Conservation (phyloP, 2,888 invertebrate genomes). For the Ctena decussata region DNA sequence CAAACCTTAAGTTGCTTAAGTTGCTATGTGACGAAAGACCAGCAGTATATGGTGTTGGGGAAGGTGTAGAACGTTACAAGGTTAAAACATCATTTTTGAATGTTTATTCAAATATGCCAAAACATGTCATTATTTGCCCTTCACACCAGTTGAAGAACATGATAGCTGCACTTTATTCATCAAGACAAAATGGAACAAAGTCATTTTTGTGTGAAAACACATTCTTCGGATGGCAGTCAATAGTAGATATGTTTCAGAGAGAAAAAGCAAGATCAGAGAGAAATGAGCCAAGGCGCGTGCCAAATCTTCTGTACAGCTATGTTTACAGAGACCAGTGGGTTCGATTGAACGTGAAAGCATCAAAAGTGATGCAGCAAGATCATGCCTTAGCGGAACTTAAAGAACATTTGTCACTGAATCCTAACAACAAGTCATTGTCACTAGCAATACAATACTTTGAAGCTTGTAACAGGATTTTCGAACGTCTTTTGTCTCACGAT, state of each 20-base stretch:
- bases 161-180: neutral
- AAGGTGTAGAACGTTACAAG: too few species aligned
- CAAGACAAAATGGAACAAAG: neutral
- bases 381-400: neutral
- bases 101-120: too few species aligned
- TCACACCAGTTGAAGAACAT: neutral
- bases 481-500: neutral
- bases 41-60: too few species aligned
- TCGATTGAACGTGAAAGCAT: neutral
- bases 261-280: neutral
- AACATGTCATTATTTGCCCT: too few species aligned
- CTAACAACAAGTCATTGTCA: neutral
- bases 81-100: too few species aligned
- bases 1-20: too few species aligned
- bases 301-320: too few species aligned
- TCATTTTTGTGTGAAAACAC: too few species aligned
- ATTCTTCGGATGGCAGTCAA: too few species aligned
- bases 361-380: neutral
- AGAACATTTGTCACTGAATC: neutral
- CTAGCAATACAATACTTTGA: neutral
- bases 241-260: too few species aligned
- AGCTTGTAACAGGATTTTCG: neutral
- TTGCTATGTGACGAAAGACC: neutral
- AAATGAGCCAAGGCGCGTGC: neutral
- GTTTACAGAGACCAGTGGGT: too few species aligned